Base-by-base conservation (phyloP, 2,888 invertebrate species). In the Agrotis exclamationis region DNA sequence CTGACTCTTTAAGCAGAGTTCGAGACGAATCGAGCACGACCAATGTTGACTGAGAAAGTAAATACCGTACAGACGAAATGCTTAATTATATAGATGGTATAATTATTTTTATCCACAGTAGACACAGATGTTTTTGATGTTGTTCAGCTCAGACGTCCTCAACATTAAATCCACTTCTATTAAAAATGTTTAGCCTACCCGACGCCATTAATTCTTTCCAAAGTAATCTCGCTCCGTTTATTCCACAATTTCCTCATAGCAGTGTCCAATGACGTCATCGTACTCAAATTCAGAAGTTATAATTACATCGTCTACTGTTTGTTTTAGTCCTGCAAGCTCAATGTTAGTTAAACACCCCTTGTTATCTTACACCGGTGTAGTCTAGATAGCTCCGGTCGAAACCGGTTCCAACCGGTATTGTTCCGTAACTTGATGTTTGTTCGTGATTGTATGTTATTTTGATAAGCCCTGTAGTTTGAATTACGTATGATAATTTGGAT, bases 401-500 rank as follows among this genome's bases (percentile, higher is more conserved):
- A 84, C 80, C 60, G 80, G 86, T 79, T 76, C 70, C 65, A 68
- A 77, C 80, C 67, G 77, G 69, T 71, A 85, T 84, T 84, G 78
- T 83, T 83, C 59, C 63, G 62, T 73, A 83, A 79, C 76, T 79
- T 75, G 79, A 79, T 81, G 79, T 79, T 83, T 84, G 84, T 74
- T 83, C 76, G 68, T 77, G 79, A 84, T 85, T 82, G 82, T 79
- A 79, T 74, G 84, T 81, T 84, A 75, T 79, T 85, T 74, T 85
- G 84, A 84, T 84, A 85, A 83, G 79, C 75, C 74, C 54, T 67
- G 72, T 79, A 83, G 79, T 84, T 85, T 81, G 81, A 83, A 85
- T 85, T 85, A 85, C 76, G 84, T 75, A 83, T 84, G 84, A 79
- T 85, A 84, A 85, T 84, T 79, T 84, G 76, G 76, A 83, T 78